phyloP scores from a whole-genome alignment of 1,140 invertebrate genomes.

The Bicyclus anynana region DNA sequence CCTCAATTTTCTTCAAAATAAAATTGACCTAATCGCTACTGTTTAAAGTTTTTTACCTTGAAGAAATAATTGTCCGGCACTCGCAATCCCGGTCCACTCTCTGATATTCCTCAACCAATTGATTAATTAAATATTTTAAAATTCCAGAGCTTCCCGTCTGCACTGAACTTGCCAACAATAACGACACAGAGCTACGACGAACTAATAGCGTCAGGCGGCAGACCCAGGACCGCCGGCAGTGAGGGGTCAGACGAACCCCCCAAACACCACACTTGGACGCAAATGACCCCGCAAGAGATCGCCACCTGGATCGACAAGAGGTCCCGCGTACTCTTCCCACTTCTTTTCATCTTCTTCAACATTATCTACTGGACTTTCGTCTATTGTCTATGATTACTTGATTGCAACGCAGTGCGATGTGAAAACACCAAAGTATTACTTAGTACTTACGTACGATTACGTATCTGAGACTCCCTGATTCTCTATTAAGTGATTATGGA shows the following conservation, averaged over 20 bases:
- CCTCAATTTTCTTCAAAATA: no score
- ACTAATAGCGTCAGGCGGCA: conserved; percentile 63
- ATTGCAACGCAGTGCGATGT: background rate
- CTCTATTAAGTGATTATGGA: no score
- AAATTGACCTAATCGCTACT: no score
- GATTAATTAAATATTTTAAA: no score
- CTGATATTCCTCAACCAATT: no score
- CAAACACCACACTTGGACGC: conserved; percentile 82
- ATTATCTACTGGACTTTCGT: conserved; percentile 92
- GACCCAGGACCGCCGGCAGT: conserved; percentile 38
- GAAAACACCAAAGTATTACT: background rate
- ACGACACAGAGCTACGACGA: conserved; percentile 82
- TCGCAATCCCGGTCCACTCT: no score
- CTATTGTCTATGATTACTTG: conserved; percentile 63
- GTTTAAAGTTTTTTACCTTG: no score
- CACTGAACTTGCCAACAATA: conserved; percentile 80
- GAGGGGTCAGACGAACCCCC: conserved; percentile 59
- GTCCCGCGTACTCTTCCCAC: conserved; percentile 87
- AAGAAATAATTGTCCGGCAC: no score
- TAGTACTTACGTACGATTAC: background rate
- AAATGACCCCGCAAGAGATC: conserved; percentile 91
- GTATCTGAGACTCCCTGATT: no score
- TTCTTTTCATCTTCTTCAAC: conserved; percentile 89
- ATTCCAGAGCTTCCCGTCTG: conserved; percentile 81
- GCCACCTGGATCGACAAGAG: conserved; percentile 91